Evolutionary conservation across 1,140 invertebrate species (phyloP), one percentile per base, ranked within the genome.

Genomic region (Drosophila tropicalis): DNA sequence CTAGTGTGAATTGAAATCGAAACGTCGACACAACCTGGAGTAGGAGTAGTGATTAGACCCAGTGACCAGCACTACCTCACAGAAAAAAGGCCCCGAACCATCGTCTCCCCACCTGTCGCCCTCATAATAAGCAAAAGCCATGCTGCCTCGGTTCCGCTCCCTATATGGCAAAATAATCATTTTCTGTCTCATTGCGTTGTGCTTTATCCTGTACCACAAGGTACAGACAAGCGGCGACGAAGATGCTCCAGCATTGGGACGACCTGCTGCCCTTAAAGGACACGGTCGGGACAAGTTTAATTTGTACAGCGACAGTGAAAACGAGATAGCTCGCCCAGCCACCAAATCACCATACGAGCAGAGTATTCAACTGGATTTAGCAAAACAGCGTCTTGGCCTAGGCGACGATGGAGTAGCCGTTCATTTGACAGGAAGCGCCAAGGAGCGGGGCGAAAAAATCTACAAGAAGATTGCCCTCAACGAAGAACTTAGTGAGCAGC

Each of bases 401-500:
- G 96, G 96, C 10, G 93, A 96, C 65, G 82, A 93, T 68, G 96
- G 96, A 3, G 92, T 93, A 36, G 93, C 94, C 3, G 95, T 95
- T 5, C 91, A 92, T 81, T 90, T 96, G 5, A 91, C 86, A 34
- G 94, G 94, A 12, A 86, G 93, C 17, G 91, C 90, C 19, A 94
- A 94, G 73, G 78, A 92, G 19, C 72, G 92, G 41, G 96, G 95
- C 41, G 94, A 96, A 62, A 93, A 94, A 76, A 92, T 94, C 25
- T 94, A 96, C 79, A 95, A 96, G 79, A 95, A 94, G 81, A 96
- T 97, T 87, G 96, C 97, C 12, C 94, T 98, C 72, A 98, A 98
- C 92, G 94, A 96, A 60, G 93, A 97, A 75, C 93, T 96, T 3
- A 97, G 96, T 90, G 95, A 98, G 91, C 95, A 95, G 92, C 95